These are phyloP conservation scores for Halcyon chelicuti DNA, from an alignment of 2,797 vertebrate genomes.

Conservation along the genomic window DNA sequence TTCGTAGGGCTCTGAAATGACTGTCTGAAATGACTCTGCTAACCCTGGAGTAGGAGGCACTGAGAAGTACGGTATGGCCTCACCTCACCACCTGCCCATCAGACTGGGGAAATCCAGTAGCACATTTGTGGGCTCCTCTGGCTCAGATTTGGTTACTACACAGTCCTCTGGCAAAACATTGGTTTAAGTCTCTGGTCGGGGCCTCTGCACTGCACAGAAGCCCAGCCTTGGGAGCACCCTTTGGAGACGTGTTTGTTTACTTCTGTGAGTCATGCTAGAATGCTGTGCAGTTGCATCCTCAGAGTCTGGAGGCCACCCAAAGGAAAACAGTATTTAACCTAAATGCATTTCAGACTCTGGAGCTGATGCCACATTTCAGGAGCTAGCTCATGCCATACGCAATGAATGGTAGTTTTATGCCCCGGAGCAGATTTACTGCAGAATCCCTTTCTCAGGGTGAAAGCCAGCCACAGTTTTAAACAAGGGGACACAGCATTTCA, in stretches of 20 bases:
- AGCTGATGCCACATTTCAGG: not conserved
- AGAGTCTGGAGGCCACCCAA: not conserved
- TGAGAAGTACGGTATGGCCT: not conserved
- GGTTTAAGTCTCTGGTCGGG: not conserved
- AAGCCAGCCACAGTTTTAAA: not conserved
- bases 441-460: not conserved
- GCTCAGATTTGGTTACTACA: not conserved
- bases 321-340: not conserved
- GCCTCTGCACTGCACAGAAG: not conserved
- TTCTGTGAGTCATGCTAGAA: not conserved
- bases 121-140: rapidly evolving
- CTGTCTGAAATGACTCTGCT: not conserved
- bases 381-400: not conserved
- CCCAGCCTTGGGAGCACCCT: not conserved
- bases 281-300: not conserved
- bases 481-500: not conserved
- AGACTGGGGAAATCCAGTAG: not conserved
- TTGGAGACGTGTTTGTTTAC: rapidly evolving
- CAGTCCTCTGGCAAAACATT: not conserved
- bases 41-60: not conserved
- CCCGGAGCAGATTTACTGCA: not conserved
- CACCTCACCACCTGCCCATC: rapidly evolving
- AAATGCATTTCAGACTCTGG: not conserved
- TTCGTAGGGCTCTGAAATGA: not conserved
- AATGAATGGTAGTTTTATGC: not conserved